Evolutionary conservation across 2,113 vertebrate species (phyloP).

Genomic region (Pterocles burchelli): DNA sequence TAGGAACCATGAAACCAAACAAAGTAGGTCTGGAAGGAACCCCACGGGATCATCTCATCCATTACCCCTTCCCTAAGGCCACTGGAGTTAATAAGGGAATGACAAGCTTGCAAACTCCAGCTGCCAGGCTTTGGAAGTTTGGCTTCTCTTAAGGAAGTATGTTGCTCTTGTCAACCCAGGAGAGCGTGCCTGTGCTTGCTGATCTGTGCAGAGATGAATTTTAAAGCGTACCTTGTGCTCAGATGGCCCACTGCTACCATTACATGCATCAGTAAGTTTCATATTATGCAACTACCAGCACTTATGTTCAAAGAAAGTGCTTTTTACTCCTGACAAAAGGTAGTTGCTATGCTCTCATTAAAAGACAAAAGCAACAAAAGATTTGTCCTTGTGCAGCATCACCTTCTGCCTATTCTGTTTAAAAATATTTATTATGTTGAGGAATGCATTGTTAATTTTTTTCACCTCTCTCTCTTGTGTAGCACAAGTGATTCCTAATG

Average conservation of each 20-base stretch:
- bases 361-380: neutral
- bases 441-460: neutral
- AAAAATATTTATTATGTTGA: neutral
- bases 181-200: conserved; percentile 8
- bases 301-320: neutral
- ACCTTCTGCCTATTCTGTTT: neutral
- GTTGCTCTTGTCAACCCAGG: conserved; percentile 14
- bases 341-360: neutral
- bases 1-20: conserved; percentile 37
- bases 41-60: conserved; percentile 1
- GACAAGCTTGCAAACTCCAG: conserved; percentile 21
- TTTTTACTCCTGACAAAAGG: neutral
- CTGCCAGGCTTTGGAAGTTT: conserved; percentile 26
- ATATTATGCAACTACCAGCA: conserved; percentile 39
- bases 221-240: neutral
- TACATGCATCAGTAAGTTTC: conserved; percentile 42
- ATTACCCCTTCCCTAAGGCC: conserved; percentile 22
- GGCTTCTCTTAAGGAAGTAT: neutral
- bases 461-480: neutral
- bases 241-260: conserved; percentile 13
- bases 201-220: conserved; percentile 54
- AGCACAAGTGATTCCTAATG: neutral
- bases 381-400: neutral
- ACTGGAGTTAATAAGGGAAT: conserved; percentile 4
- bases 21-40: neutral